Base-by-base conservation (phyloP, 2,113 vertebrate genomes). In the Marcusenius ussheri region DNA sequence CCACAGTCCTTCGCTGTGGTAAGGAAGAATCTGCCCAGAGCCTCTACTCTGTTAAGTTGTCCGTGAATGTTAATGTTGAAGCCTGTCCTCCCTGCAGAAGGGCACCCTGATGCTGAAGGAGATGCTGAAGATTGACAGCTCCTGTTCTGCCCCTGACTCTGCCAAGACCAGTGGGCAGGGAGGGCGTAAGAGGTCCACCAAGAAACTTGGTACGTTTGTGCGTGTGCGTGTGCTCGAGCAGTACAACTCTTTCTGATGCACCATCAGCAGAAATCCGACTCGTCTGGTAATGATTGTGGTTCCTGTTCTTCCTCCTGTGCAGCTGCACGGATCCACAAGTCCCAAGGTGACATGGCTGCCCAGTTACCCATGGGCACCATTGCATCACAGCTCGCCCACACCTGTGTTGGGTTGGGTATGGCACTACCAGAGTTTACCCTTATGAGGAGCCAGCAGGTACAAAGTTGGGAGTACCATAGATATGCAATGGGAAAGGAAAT, bases 1-100 rank as follows among this genome's bases (percentile, higher is more conserved):
- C 98, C 98, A 3, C 98, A 99, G 45, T 99, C 98, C 0, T 99
- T 99, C 89, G 98, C 97, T 53, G 96, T 99, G 98, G 98, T 99
- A 92, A 92, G 91, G 46, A 17, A 27, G 80, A 35, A 19, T 42
- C 74, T 42, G 74, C 6, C 74, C 35, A 19, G 35, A 17, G 66
- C 98, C 0, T 99, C 99, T 90, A 98, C 97, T 58, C 96, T 98
- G 98, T 98, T 99, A 92, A 92, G 91, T 11, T n/a, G n/a, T 24
- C 6, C 27, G 66, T 39, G 50, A 42, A 77, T 7, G 47, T 21
- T 39, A n/a, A 89, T 27, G 66, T 42, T 66, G 39, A 53, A 53
- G 53, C 31, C 51, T 84, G 31, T n/a, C 47, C 5, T 74, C 5
- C 88, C 49, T 83, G 93, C 89, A 99, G 98, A 99, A 99, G 93